Conservation (phyloP, 2,113 vertebrate species). For the Geococcyx californianus region DNA sequence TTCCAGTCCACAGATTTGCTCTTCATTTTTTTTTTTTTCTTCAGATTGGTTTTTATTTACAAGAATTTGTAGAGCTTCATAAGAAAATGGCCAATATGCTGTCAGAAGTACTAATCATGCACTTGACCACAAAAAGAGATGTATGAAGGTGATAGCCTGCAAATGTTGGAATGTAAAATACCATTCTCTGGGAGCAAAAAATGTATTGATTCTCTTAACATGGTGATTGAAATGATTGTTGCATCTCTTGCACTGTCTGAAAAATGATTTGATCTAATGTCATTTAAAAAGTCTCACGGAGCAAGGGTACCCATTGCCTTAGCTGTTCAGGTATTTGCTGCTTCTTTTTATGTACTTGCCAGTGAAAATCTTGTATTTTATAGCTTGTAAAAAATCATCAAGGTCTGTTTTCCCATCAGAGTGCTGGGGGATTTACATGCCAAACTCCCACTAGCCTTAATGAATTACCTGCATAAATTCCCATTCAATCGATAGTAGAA, state of each 20-base stretch:
- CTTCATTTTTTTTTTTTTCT: conserved; percentile 58
- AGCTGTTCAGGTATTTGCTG: conserved; percentile 58
- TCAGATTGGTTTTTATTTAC: conserved; percentile 81
- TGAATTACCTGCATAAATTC: conserved; percentile 82
- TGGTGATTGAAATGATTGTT: conserved; percentile 72
- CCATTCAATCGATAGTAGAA: conserved; percentile 71
- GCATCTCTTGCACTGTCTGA: conserved; percentile 58
- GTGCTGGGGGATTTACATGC: conserved; percentile 72
- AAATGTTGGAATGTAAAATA: conserved; percentile 68
- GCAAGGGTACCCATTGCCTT: background rate
- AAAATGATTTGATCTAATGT: conserved; percentile 69
- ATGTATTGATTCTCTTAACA: conserved; percentile 63
- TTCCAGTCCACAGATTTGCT: conserved; percentile 85
- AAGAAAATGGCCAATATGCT: conserved; percentile 70
- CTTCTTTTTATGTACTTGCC: conserved; percentile 33
- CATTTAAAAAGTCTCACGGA: conserved; percentile 58
- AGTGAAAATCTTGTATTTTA: conserved; percentile 54
- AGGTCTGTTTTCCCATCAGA: conserved; percentile 60
- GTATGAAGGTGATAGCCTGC: conserved; percentile 70
- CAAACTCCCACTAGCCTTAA: conserved; percentile 70
- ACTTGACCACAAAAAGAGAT: conserved; percentile 71
- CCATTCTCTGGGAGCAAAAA: conserved; percentile 51
- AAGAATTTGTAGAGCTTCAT: conserved; percentile 72
- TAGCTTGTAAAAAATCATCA: conserved; percentile 28
- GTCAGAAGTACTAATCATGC: conserved; percentile 69